These are phyloP conservation scores for Spialia ferax DNA, from an alignment of 2,888 invertebrate genomes.

Conservation along the genomic window DNA sequence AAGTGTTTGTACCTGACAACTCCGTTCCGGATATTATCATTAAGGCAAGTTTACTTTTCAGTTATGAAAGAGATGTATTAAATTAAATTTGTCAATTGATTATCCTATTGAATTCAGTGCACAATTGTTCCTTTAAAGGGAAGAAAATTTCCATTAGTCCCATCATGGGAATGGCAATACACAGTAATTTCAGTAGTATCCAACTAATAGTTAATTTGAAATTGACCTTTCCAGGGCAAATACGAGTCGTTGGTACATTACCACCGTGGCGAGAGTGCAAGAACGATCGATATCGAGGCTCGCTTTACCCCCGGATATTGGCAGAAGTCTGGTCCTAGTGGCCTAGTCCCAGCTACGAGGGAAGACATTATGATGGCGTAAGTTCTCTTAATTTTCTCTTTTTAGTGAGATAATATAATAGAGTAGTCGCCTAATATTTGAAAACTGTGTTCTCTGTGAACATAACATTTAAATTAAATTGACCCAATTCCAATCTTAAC, in stretches of 20 bases:
- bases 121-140: too few species aligned
- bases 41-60: constrained; percentile 83
- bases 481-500: constrained; percentile 21
- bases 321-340: constrained; percentile 86
- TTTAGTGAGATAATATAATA: too few species aligned
- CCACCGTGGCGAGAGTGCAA: constrained; percentile 52
- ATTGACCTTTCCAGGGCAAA: constrained; percentile 63
- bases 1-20: too few species aligned
- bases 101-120: too few species aligned
- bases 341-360: constrained; percentile 89
- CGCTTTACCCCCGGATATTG: constrained; percentile 91
- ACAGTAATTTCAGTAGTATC: not conserved
- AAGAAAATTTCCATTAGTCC: too few species aligned
- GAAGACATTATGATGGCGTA: constrained; percentile 98
- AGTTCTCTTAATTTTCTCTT: too few species aligned
- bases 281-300: constrained; percentile 59
- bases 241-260: constrained; percentile 68
- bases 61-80: too few species aligned
- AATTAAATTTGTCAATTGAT: too few species aligned
- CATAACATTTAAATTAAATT: too few species aligned
- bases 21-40: constrained; percentile 92
- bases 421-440: not conserved
- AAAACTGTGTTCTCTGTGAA: too few species aligned
- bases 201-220: not conserved
- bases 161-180: too few species aligned